These are phyloP conservation scores for Willowsia nigromaculata DNA, from an alignment of 2,888 invertebrate species.

Conservation along the genomic window DNA sequence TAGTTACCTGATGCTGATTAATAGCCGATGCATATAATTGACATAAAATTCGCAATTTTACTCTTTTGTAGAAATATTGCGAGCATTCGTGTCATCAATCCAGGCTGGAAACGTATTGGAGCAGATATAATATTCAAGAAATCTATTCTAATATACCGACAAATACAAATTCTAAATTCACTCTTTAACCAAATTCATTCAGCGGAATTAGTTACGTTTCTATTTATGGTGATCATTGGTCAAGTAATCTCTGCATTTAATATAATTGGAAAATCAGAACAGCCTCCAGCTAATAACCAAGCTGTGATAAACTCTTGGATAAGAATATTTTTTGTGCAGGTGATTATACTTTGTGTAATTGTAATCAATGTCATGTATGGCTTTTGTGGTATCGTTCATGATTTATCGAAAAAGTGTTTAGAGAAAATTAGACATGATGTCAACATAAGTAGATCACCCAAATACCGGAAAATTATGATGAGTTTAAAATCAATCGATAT, in stretches of 20 bases:
- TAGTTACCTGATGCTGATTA: too few relatives aligned
- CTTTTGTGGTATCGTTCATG: background rate
- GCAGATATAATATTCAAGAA: background rate
- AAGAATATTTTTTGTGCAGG: background rate
- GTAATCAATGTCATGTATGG: background rate
- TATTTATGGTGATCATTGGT: background rate
- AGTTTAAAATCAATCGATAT: background rate
- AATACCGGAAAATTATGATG: background rate
- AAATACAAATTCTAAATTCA: background rate
- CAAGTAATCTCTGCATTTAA: background rate
- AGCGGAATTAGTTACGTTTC: background rate
- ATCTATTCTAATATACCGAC: background rate
- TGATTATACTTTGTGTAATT: background rate
- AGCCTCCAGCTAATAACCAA: background rate
- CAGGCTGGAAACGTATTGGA: background rate
- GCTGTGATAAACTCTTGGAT: background rate
- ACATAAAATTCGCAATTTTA: background rate
- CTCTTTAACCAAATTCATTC: background rate
- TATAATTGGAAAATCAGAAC: background rate
- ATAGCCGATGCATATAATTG: background rate
- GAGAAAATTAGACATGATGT: background rate
- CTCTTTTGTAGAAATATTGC: background rate
- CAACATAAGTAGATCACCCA: background rate
- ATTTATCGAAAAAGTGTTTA: background rate
- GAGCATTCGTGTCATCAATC: background rate